A percentile compares a stretch with the other conserved stretches of the same genome.
These are phyloP conservation scores for Corythornis vintsioides DNA, from an alignment of 2,113 vertebrate species.

Conservation along the genomic window DNA sequence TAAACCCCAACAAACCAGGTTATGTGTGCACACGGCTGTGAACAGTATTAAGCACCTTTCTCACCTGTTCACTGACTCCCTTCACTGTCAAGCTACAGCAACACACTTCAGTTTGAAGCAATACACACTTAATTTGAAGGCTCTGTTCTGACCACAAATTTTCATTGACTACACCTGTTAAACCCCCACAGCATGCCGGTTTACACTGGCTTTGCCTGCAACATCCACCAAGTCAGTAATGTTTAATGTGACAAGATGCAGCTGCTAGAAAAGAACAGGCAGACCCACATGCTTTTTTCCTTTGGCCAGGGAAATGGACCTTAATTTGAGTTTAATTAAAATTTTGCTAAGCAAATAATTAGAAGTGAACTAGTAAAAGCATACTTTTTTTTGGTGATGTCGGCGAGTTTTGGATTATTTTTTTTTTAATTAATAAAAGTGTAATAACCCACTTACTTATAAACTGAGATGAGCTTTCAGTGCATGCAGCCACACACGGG, in stretches of 20 bases:
- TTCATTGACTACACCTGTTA: background rate
- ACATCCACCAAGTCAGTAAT: fast-evolving
- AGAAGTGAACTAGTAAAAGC: background rate
- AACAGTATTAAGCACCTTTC: background rate
- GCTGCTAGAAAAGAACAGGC: background rate
- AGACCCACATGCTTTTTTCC: fast-evolving
- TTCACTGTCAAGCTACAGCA: background rate
- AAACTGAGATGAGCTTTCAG: background rate
- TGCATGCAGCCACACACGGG: fast-evolving
- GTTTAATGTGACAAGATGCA: background rate
- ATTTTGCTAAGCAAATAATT: background rate
- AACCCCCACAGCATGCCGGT: background rate
- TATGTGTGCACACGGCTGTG: background rate
- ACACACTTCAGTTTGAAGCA: fast-evolving
- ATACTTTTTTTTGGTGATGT: too few relatives aligned
- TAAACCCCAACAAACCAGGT: too few relatives aligned
- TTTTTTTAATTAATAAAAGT: background rate
- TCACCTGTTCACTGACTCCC: background rate
- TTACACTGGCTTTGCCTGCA: background rate
- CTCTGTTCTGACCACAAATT: background rate
- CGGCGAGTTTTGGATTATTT: too few relatives aligned
- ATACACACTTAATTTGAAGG: fast-evolving
- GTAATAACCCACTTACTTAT: background rate
- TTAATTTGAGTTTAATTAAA: background rate
- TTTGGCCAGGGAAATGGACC: background rate